These are phyloP conservation scores for Dromius quadrimaculatus DNA, from an alignment of 2,888 invertebrate species.

Conservation along the genomic window DNA sequence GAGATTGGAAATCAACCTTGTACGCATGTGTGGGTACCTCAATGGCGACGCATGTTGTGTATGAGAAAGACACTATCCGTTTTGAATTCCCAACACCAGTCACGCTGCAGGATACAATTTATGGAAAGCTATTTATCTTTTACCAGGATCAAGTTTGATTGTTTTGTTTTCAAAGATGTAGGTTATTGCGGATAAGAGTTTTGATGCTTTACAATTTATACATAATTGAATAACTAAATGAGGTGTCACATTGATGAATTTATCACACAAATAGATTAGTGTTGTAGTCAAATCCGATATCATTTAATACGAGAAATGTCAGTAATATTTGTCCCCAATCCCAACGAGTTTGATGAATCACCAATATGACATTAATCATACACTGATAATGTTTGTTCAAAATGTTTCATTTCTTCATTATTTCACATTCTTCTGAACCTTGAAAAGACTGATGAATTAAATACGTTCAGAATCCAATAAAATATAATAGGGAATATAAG, in stretches of 20 bases:
- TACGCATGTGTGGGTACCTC: slow-evolving; percentile 6
- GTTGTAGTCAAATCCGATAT: slow-evolving; percentile 16
- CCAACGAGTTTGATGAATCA: slow-evolving; percentile 19
- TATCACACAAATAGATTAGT: background rate
- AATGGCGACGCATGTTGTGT: slow-evolving; percentile 16
- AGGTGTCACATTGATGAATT: background rate
- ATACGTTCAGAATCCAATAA: no score
- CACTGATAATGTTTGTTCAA: background rate
- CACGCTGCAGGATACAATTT: slow-evolving; percentile 2
- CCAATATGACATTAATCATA: slow-evolving; percentile 25
- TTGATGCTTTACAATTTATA: no score
- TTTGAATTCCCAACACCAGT: slow-evolving; percentile 13
- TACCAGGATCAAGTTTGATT: slow-evolving; percentile 11
- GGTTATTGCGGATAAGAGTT: slow-evolving; percentile 6
- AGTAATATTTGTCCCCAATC: slow-evolving; percentile 15
- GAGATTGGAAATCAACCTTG: background rate
- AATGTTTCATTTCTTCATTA: no score
- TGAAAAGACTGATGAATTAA: no score
- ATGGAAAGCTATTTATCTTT: slow-evolving; percentile 17
- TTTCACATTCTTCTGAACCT: no score
- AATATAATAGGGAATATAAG: no score
- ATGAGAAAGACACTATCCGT: background rate
- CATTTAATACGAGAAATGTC: slow-evolving; percentile 36
- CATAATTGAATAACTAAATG: no score
- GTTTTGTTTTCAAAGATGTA: slow-evolving; percentile 21